Base-by-base conservation (phyloP, 23 tunicate genomes). In the Clavelina lepadiformis region DNA sequence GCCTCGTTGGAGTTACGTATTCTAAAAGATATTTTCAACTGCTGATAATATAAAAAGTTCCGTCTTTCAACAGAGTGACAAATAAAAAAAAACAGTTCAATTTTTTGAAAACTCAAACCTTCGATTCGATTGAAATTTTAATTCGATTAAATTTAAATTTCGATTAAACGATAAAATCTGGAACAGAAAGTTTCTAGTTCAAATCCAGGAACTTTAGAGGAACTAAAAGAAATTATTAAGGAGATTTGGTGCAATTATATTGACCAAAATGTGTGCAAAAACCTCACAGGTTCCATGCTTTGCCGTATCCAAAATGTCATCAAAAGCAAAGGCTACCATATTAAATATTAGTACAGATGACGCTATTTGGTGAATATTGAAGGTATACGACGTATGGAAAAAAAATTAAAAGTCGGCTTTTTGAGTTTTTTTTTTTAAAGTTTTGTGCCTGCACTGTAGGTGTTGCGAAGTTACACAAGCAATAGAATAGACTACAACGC, bases 231-330 rank as follows among this genome's bases (percentile, higher is more conserved):
- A 27, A 66, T 66, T 46, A 66, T 46, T 66, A 66, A 46, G 47
- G 56, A 66, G 11, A 57, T 66, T 66, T 66, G 57, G 72, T 66
- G 72, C 35, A 66, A 45, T 29, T 35, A 66, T 31, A 66, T 45
- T 66, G 57, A 63, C 50, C 50, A 63, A 63, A 63, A 63, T 34
- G 26, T 63, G 56, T 45, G 57, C 72, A 66, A 66, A 66, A 66
- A 24, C 72, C 72, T 66, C 30, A 36, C 57, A 46, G 72, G 47
- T 46, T 66, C 57, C 47, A 46, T 66, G 72, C 72, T 35, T 28
- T n/a, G 72, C 72, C 57, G 72, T 28, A 66, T 66, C 57, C 72
- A 45, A 46, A 66, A 66, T 66, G 72, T 66, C 56, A 66, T 66
- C 57, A 66, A 66, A 66, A 66, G 47, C 72, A 66, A 46, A 46